Base-by-base conservation (phyloP, 2,888 invertebrate genomes). In the Girardia tigrina region DNA sequence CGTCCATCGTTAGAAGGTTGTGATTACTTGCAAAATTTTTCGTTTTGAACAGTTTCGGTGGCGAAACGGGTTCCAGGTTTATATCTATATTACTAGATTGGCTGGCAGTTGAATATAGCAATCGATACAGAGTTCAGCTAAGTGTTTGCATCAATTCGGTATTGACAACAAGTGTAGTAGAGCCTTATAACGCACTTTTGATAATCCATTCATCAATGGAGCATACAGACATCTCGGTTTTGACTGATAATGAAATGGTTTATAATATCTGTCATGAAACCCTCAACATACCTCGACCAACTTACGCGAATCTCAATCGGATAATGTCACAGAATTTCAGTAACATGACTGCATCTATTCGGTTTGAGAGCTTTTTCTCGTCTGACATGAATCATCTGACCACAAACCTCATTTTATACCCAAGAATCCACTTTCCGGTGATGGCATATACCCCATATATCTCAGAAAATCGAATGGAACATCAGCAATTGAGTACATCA, bases 151-250 rank as follows among this genome's bases (percentile, higher is more conserved):
- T 81, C 28, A 81, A 81, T 1, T 81, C 81, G n/a, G 80, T 81
- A 69, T 82, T 84, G 12, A 77, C 79, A 0, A 80, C 82, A 29
- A 78, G 79, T 27, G 79, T 79, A 23, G 79, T 79, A 20, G 79
- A 79, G 69, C 79, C 79, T 0, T 94, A 93, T 89, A 94, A 93
- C 87, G 92, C 93, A 0, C 92, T 94, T 77, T 80, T 94, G 81
- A 93, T 92, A 82, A 94, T 94, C 78, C 94, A 94, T 87, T 94
- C 94, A 74, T 94, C 94, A 77, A 79, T 87, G 77, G 93, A 94
- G 85, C 93, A 94, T 85, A 91, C 92, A 0, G 93, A 94, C 87
- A 94, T 93, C 85, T 92, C 93, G 29, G 80, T 81, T 76, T 79
- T 81, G 79, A 79, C 81, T 36, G 82, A 82, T 77, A 82, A 82